Base-by-base conservation (phyloP, 1,140 invertebrate species). In the Cyclina sinensis region DNA sequence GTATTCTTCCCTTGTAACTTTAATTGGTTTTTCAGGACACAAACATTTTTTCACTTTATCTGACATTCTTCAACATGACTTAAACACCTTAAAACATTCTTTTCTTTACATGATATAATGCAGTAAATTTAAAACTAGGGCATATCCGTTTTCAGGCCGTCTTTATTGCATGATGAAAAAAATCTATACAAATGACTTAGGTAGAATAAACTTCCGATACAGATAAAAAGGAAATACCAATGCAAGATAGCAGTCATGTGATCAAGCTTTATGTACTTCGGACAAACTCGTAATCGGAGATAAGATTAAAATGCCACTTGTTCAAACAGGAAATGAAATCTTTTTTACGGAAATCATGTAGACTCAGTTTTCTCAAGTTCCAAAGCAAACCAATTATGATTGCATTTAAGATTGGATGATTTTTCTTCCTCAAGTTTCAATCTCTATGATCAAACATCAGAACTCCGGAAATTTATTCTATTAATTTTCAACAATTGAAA, bases 141-240 rank as follows among this genome's bases (percentile, higher is more conserved):
- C 35, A 74, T 39, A 74, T 74, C 70, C 7, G 5, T 39, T 24
- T 74, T 48, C 70, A 74, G 11, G 27, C 7, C 70, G 1, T 43
- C 27, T 24, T 74, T 48, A 39, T 80, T 62, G 30, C 27, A 43
- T 32, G 1, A 27, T 9, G 59, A 65, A n/a, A 32, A 16, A 57
- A 57, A 54, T 5, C 30, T 62, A 27, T 62, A 62, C 57, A 62
- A 62, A 62, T 27, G 51, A 24, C 82, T 14, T 70, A 11, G 32
- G 62, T 83, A 83, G 46, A 43, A 51, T 73, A 84, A 84, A 84
- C 82, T 73, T 84, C 68, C 46, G 65, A 84, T 30, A 84, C 16
- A 30, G 46, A 73, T 70, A 84, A 73, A 62, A 84, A 82, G 57
- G 80, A 82, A 82, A 82, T 81, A 81, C 27, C 21, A 14, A 43